Evolutionary conservation across 2,113 vertebrate genomes (phyloP), one percentile per base, ranked within the genome.

Genomic region (Eurystomus gularis): DNA sequence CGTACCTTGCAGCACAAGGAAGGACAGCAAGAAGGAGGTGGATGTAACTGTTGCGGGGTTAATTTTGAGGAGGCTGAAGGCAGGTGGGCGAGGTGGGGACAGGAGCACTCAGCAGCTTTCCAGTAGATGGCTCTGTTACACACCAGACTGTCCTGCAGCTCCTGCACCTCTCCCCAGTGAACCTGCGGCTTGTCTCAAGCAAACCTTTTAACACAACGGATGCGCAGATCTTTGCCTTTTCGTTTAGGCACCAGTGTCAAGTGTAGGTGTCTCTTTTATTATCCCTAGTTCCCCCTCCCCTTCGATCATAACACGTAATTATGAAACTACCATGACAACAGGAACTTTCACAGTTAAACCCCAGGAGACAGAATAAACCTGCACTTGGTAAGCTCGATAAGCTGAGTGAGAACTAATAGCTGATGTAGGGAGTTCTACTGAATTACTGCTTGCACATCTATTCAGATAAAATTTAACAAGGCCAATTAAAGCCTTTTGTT

Each of bases 41-140:
- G 60, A 8, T 39, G 33, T 4, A 17, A 83, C 14, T 20, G 54
- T 2, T n/a, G 31, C 10, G n/a, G 66, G 39, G 31, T 72, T 72
- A 21, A 40, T 66, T 26, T 7, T 9, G 20, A 29, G 48, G 25
- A 28, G 23, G 35, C 54, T 78, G 75, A 16, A 28, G 68, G 76
- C 44, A 46, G 77, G 62, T 54, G 61, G 16, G 64, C 5, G 68
- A 66, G 72, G 40, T 20, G 57, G 71, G 23, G n/a, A 76, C 31
- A 58, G 66, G 52, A 76, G 73, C 72, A n/a, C 35, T 2, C 93
- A 9, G 54, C 25, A 2, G 28, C 19, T 77, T 84, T 82, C 95
- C 90, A 2, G 96, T 26, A 97, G 97, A 52, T 95, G 97, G 95
- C 97, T 95, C 96, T 89, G 8, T 96, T 86, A 79, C 13, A 96